Base-by-base conservation (phyloP, 1,140 invertebrate genomes). In the Calliopsis andreniformis region DNA sequence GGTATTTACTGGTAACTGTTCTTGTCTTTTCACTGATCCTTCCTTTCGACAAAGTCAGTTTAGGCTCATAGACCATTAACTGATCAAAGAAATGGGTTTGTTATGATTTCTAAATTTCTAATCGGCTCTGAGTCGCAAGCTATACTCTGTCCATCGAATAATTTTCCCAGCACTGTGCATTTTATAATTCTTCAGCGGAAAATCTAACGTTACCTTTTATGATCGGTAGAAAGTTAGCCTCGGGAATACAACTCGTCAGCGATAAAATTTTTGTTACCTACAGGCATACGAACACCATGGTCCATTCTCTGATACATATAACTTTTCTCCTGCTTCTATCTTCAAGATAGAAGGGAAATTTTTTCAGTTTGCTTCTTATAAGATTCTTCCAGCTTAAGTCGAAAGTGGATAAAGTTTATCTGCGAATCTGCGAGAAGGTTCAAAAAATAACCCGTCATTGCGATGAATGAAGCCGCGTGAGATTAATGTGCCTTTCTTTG, bases 141-240 rank as follows among this genome's bases (percentile, higher is more conserved):
- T n/a, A n/a, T n/a, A n/a, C n/a, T n/a, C n/a, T n/a, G n/a, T n/a
- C n/a, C n/a, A n/a, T n/a, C n/a, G n/a, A n/a, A n/a, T n/a, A n/a
- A n/a, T n/a, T n/a, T n/a, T n/a, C n/a, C n/a, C n/a, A n/a, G n/a
- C n/a, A n/a, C n/a, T n/a, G n/a, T n/a, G n/a, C n/a, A n/a, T n/a
- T n/a, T n/a, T n/a, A n/a, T n/a, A n/a, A n/a, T n/a, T n/a, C n/a
- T n/a, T n/a, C n/a, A n/a, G n/a, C n/a, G n/a, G n/a, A n/a, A n/a
- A n/a, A n/a, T n/a, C n/a, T n/a, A n/a, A n/a, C 63, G 63, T 66
- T 66, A 66, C 63, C 45, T 66, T 66, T 66, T 66, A 66, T 51
- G 63, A 49, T 66, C 45, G 63, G 32, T 43, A 7, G 45, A 23
- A 51, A 66, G 63, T 28, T 28, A 28, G 47, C 45, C 28, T 4